Percentiles rank a stretch among this genome's conserved stretches.
Conservation (phyloP, 2,797 vertebrate genomes). For the Distichodus sexfasciatus region DNA sequence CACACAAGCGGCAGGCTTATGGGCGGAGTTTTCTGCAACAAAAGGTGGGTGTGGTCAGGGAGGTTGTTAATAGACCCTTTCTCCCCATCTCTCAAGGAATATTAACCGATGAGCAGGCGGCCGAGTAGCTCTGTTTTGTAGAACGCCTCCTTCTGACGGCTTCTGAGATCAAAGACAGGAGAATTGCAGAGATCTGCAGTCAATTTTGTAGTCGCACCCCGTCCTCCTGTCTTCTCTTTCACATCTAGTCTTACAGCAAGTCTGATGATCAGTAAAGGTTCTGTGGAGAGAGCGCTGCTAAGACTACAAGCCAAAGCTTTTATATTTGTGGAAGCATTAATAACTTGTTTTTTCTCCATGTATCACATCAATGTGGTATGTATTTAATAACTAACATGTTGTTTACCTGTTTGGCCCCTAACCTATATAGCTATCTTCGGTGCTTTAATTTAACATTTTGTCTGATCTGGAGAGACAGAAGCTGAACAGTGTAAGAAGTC, state of each 20-base stretch:
- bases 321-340: slow-evolving; percentile 5
- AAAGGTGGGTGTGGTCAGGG: slow-evolving; percentile 38
- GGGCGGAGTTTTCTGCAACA: not conserved
- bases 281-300: not conserved
- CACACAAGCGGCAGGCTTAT: slow-evolving; percentile 18
- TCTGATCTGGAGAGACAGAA: not conserved
- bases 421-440: not conserved
- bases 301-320: not conserved
- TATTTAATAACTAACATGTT: too few relatives aligned
- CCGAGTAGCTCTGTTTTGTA: slow-evolving; percentile 60
- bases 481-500: not conserved
- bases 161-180: slow-evolving; percentile 70
- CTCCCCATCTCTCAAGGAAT: slow-evolving; percentile 59
- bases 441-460: not conserved
- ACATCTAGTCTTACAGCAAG: slow-evolving; percentile 19
- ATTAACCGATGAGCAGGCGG: slow-evolving; percentile 56
- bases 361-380: not conserved
- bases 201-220: slow-evolving; percentile 56
- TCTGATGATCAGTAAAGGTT: slow-evolving; percentile 30
- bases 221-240: slow-evolving; percentile 26
- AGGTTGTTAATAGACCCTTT: slow-evolving; percentile 58
- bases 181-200: slow-evolving; percentile 70
- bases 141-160: slow-evolving; percentile 67
- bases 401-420: not conserved
- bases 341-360: not conserved